These are phyloP conservation scores for Diaprepes abbreviatus DNA, from an alignment of 2,888 invertebrate genomes.

Conservation along the genomic window DNA sequence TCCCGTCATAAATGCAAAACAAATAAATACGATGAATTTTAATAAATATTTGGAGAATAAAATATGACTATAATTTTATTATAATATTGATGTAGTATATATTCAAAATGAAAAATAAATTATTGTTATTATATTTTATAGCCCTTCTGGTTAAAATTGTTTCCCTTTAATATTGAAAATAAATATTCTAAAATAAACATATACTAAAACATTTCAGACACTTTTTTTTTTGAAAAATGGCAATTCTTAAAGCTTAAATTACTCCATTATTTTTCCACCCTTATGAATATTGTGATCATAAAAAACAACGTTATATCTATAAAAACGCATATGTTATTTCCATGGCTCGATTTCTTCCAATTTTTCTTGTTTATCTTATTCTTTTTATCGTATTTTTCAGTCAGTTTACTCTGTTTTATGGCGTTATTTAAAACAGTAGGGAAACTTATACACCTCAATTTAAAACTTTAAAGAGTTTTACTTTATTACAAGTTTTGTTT, in stretches of 20 bases:
- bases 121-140: too few relatives aligned
- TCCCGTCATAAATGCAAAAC: too few relatives aligned
- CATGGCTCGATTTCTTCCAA: constrained; percentile 32
- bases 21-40: too few relatives aligned
- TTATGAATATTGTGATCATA: constrained; percentile 30
- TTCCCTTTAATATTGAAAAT: neutral
- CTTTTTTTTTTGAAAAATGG: constrained; percentile 3
- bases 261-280: constrained; percentile 33
- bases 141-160: neutral
- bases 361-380: constrained; percentile 43
- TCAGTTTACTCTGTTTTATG: constrained; percentile 46
- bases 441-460: constrained; percentile 20
- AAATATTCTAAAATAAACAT: neutral
- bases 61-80: too few relatives aligned
- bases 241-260: constrained; percentile 3
- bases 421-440: constrained; percentile 28
- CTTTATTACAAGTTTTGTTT: neutral
- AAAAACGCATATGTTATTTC: constrained; percentile 43
- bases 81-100: too few relatives aligned
- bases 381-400: constrained; percentile 46
- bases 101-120: too few relatives aligned
- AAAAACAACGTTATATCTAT: constrained; percentile 41
- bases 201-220: neutral
- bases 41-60: too few relatives aligned
- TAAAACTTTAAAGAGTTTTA: constrained; percentile 1